Evolutionary conservation across 2,797 vertebrate genomes (phyloP).

Genomic region (Tapera naevia): DNA sequence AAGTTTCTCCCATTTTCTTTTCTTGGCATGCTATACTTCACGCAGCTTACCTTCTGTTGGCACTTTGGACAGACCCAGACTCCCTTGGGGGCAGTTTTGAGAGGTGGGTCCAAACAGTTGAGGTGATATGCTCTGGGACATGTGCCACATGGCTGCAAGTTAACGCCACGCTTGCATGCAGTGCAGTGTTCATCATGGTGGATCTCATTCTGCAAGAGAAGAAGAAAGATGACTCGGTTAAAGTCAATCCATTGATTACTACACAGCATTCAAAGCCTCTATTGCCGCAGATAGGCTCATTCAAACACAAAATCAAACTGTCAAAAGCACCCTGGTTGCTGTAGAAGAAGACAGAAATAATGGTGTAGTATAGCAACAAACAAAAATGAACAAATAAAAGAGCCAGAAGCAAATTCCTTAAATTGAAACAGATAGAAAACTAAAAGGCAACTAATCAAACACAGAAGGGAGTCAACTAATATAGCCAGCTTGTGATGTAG

Average conservation of each 20-base stretch:
- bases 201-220: slow-evolving; percentile 83
- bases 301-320: neutral
- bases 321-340: neutral
- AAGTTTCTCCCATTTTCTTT: neutral
- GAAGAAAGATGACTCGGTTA: neutral
- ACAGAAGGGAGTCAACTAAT: accelerated
- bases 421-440: neutral
- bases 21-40: neutral
- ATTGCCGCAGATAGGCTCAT: neutral
- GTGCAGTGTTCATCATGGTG: slow-evolving; percentile 87
- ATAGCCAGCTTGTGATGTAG: accelerated
- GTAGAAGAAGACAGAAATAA: neutral
- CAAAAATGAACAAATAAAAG: neutral
- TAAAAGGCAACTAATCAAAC: neutral
- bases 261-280: neutral
- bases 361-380: neutral
- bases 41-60: slow-evolving; percentile 89
- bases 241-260: neutral
- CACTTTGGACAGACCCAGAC: slow-evolving; percentile 96
- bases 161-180: slow-evolving; percentile 85
- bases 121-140: slow-evolving; percentile 93
- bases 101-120: slow-evolving; percentile 89
- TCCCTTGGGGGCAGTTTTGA: slow-evolving; percentile 86
- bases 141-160: slow-evolving; percentile 88
- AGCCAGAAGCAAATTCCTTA: neutral